A percentile compares a stretch with the other conserved stretches of the same genome.
Conservation (phyloP, 2,113 vertebrate species). For the Vireo altiloquus region DNA sequence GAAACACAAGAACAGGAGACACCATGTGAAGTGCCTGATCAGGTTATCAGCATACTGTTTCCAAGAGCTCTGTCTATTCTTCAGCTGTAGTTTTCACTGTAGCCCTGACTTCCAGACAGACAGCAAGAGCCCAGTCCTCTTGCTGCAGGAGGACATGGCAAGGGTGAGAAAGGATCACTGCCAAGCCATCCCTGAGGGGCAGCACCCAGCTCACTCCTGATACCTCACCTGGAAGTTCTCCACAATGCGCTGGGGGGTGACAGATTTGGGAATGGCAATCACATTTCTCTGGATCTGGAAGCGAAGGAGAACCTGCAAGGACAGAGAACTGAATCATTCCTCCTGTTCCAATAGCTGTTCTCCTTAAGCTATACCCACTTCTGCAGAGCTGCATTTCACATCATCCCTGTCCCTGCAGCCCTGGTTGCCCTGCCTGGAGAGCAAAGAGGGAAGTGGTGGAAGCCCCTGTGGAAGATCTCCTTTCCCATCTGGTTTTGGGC, state of each 20-base stretch:
- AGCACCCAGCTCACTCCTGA: background rate
- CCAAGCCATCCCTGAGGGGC: background rate
- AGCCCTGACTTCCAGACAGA: background rate
- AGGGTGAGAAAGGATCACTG: background rate
- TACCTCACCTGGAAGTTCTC: conserved; percentile 86
- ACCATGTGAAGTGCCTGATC: background rate
- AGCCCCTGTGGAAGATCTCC: background rate
- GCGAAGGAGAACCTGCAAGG: conserved; percentile 84
- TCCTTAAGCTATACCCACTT: background rate
- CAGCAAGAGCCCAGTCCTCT: background rate
- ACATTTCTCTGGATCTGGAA: conserved; percentile 89
- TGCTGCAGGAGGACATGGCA: background rate
- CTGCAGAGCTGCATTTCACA: background rate
- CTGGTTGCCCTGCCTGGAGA: background rate
- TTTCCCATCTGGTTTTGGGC: background rate
- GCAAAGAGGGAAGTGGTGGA: background rate
- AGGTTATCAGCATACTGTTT: background rate
- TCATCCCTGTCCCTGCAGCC: background rate
- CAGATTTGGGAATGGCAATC: conserved; percentile 88
- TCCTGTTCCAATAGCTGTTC: background rate
- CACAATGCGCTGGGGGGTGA: conserved; percentile 84
- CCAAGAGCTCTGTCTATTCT: background rate
- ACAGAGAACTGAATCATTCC: background rate
- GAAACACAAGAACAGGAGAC: background rate
- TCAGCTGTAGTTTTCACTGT: background rate